Evolutionary conservation across 2,113 vertebrate species (phyloP), one percentile per base, ranked within the genome.

Genomic region (Cinclus cinclus): DNA sequence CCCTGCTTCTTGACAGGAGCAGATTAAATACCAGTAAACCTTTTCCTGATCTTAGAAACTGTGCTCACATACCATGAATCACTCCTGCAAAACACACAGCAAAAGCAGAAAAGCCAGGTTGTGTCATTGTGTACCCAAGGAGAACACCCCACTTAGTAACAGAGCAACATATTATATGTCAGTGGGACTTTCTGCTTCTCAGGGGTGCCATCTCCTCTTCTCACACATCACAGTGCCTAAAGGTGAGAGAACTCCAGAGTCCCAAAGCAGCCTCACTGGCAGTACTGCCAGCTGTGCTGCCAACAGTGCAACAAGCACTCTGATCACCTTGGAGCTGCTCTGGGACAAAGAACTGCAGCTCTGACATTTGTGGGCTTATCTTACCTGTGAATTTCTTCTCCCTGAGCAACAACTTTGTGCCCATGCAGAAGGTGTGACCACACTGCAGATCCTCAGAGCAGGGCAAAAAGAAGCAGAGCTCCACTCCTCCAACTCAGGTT

Each of bases 401-500:
- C 47, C 24, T 1, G 0, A 53, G 55, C 31, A 24, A 41, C 0
- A 23, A 39, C 50, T 75, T 79, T 19, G 5, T 58, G 33, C 50
- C 17, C 15, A 87, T 24, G 13, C 27, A 50, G 42, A 83, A 87
- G 68, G 12, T 42, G 11, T 37, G 25, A 80, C 12, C 24, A 25
- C 30, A 9, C 10, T 3, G 4, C 6, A 0, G 58, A 62, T 79
- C 46, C 14, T 24, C 0, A 8, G n/a, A 25, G 7, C 2, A 52
- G 14, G 7, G 22, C 15, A 10, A 25, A 28, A 76, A 59, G n/a
- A 3, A 70, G 37, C 49, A 81, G n/a, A 87, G 22, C 27, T 82
- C 19, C 8, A 7, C 16, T 87, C 65, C 63, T 91, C 10, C 37
- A 76, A 15, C 59, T 56, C 46, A 46, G 17, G 15, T 75, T 64